These are phyloP conservation scores for Helicorthomorpha holstii DNA, from an alignment of 1,140 invertebrate genomes.

Conservation along the genomic window DNA sequence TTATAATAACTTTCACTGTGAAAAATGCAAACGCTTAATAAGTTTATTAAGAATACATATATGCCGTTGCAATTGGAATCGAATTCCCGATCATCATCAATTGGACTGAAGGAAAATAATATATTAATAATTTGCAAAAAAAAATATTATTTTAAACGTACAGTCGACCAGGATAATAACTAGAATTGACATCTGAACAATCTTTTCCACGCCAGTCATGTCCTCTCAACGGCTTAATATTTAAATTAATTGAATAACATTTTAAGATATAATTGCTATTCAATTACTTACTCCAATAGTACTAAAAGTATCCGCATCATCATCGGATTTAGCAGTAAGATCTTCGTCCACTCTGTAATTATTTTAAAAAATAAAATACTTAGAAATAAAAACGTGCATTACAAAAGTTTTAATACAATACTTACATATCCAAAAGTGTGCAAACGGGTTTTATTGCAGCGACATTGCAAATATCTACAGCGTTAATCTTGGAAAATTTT, in stretches of 20 bases:
- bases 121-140: not conserved
- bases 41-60: slow-evolving; percentile 18
- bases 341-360: not conserved
- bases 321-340: slow-evolving; percentile 12
- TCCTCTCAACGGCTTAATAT: slow-evolving; percentile 25
- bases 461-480: not conserved
- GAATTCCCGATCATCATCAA: slow-evolving; percentile 18
- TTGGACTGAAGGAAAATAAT: slow-evolving; percentile 11
- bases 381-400: too few species aligned
- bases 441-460: not conserved
- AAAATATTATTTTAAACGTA: slow-evolving; percentile 9
- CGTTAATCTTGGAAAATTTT: too few species aligned
- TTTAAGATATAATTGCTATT: not conserved
- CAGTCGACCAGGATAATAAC: slow-evolving; percentile 27
- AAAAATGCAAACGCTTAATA: slow-evolving; percentile 1
- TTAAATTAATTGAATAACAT: not conserved
- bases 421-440: not conserved
- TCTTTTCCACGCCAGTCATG: slow-evolving; percentile 31
- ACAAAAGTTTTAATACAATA: too few species aligned
- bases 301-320: slow-evolving; percentile 22
- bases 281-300: slow-evolving; percentile 15
- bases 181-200: slow-evolving; percentile 25
- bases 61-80: slow-evolving; percentile 36
- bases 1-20: not conserved
- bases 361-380: too few species aligned